Base-by-base conservation (phyloP, 1,140 invertebrate genomes). In the Apocrypta bakeri region DNA sequence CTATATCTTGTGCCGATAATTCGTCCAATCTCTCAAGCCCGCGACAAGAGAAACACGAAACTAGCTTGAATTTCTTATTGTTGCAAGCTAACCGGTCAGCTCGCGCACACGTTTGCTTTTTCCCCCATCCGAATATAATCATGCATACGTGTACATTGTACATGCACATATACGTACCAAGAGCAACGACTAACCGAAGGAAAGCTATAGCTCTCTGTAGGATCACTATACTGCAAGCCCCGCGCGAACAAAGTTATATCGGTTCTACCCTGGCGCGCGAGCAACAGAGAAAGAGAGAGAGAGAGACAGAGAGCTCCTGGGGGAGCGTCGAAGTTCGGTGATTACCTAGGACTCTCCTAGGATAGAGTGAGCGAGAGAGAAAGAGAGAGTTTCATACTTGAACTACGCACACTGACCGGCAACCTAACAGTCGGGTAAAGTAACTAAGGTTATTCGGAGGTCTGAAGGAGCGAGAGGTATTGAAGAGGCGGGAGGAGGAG, bases 311-410 rank as follows among this genome's bases (percentile, higher is more conserved):
- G 63, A 82, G 86, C 89, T 91, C 90, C 90, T 87, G 87, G 87
- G 90, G 90, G 90, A 92, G 86, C 86, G 75, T 71, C 89, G 90
- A 92, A 92, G 91, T 92, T 92, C 90, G 90, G 89, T 92, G 91
- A 92, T 92, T 92, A 92, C 91, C 90, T 90, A 90, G 90, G 91
- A 88, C 88, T 92, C 91, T 91, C 91, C 88, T 88, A 91, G 90
- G 89, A 90, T 87, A 84, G 84, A 66, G 61, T 24, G 61, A 64
- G 61, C 21, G 25, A 11, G 61, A 64, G 61, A 64, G 61, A 0
- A 17, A 7, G 63, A 29, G 63, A 11, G 87, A 91, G 89, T 91
- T 92, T 90, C 90, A 88, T 90, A 91, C 90, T 91, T 91, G 87
- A 87, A 88, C 87, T 86, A 87, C 88, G 81, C 85, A 86, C 86